A percentile compares a stretch with the other conserved stretches of the same genome.
phyloP scores from a whole-genome alignment of 2,797 vertebrate species.

The Caiman crocodilus region DNA sequence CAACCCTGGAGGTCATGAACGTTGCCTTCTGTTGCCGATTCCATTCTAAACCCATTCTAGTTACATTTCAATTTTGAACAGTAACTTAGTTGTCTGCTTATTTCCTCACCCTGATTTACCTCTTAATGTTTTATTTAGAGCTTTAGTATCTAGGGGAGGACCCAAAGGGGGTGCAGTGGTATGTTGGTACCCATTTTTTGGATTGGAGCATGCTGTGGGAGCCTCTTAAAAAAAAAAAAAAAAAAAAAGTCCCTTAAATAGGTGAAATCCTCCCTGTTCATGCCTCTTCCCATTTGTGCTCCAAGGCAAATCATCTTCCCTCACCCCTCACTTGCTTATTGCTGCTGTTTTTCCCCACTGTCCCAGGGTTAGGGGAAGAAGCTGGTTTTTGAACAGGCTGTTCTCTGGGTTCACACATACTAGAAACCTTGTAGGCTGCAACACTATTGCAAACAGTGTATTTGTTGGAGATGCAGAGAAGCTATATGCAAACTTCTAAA shows the following conservation, averaged over 20 bases:
- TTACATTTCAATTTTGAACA: not conserved
- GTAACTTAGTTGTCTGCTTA: not conserved
- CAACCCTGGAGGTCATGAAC: not conserved
- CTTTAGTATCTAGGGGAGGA: not conserved
- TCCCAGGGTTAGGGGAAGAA: not conserved
- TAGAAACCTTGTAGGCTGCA: not conserved
- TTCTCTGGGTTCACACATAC: too few species aligned
- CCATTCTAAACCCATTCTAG: not conserved
- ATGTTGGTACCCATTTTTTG: too few species aligned
- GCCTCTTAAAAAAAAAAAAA: too few species aligned
- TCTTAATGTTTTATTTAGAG: not conserved
- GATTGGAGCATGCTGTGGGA: too few species aligned
- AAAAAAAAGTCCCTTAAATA: too few species aligned
- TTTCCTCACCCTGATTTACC: not conserved
- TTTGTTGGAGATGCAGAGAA: not conserved
- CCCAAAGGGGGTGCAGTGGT: too few species aligned
- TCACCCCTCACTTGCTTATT: too few species aligned
- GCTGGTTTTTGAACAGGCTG: too few species aligned
- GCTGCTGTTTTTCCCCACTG: too few species aligned
- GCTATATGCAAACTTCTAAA: not conserved
- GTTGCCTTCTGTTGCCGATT: not conserved
- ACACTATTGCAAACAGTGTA: not conserved
- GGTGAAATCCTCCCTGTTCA: too few species aligned
- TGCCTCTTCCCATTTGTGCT: too few species aligned
- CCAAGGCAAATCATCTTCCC: too few species aligned